Evolutionary conservation across 2,797 vertebrate species (phyloP), one percentile per base, ranked within the genome.

Genomic region (Rhodeus uyekii): DNA sequence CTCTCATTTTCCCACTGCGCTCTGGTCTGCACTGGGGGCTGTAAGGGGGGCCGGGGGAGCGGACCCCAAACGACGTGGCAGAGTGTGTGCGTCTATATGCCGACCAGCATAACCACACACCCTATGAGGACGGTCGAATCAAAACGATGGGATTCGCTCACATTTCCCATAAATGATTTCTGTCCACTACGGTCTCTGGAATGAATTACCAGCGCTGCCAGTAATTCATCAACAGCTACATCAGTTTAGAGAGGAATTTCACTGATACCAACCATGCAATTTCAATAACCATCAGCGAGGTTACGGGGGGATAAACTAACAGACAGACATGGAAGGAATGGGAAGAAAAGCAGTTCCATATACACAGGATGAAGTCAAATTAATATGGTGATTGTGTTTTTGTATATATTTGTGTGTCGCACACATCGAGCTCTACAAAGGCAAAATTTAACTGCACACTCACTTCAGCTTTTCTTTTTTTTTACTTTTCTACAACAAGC

Each of bases 61-160:
- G 71, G 87, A 88, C 87, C 87, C 87, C 87, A 88, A 88, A 87
- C 87, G 73, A 87, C 85, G 85, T 88, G 85, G 87, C 85, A 85
- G 81, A 83, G 14, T 60, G 72, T 81, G 75, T 79, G 78, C 46
- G 32, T 74, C 36, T 78, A 53, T 77, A 36, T 55, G 68, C 68
- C 16, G 24, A 83, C 55, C 73, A 60, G 53, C 53, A 48, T 42
- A 79, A 78, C 80, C 82, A 68, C 79, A 85, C 65, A 50, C 84
- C 84, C 84, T 67, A 48, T 24, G 80, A 74, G 80, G 67, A 84
- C 53, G 55, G 82, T 82, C 76, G 64, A 86, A 86, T 87, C 67
- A 86, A 84, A 82, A 78, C 9, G 75, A 84, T 73, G 82, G 78
- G 79, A 69, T 83, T 80, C 42, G 48, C 75, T 85, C 80, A 71